Evolutionary conservation across 2,113 vertebrate genomes (phyloP).

Genomic region (Cathartes aura): DNA sequence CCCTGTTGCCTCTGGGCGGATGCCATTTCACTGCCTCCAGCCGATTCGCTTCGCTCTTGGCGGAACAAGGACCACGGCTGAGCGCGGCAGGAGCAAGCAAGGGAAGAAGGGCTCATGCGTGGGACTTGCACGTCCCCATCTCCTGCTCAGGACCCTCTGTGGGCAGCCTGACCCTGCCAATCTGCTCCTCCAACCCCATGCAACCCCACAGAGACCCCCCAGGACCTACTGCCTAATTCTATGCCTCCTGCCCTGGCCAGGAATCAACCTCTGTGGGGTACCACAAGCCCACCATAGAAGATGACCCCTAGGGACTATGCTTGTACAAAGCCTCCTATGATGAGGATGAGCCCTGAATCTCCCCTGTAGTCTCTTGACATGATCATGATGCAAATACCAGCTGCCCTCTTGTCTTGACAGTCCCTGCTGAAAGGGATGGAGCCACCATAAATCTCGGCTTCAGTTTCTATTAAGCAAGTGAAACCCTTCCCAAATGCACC

Average conservation of each 20-base stretch:
- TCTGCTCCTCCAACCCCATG: background rate
- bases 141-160: background rate
- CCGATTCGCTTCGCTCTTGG: fast-evolving
- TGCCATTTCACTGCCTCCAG: background rate
- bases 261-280: background rate
- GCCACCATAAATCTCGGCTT: background rate
- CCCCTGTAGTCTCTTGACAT: background rate
- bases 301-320: fast-evolving
- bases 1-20: background rate
- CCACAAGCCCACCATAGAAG: background rate
- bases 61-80: fast-evolving
- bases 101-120: background rate
- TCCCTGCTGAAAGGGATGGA: background rate
- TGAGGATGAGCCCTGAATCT: background rate
- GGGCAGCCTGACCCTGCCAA: background rate
- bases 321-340: background rate
- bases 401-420: too few relatives aligned
- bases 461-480: background rate
- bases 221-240: background rate
- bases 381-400: background rate
- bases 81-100: fast-evolving
- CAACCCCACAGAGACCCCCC: background rate
- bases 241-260: background rate
- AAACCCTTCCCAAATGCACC: background rate
- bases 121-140: background rate